These are phyloP conservation scores for Melanargia galathea DNA, from an alignment of 2,888 invertebrate genomes.

Conservation along the genomic window DNA sequence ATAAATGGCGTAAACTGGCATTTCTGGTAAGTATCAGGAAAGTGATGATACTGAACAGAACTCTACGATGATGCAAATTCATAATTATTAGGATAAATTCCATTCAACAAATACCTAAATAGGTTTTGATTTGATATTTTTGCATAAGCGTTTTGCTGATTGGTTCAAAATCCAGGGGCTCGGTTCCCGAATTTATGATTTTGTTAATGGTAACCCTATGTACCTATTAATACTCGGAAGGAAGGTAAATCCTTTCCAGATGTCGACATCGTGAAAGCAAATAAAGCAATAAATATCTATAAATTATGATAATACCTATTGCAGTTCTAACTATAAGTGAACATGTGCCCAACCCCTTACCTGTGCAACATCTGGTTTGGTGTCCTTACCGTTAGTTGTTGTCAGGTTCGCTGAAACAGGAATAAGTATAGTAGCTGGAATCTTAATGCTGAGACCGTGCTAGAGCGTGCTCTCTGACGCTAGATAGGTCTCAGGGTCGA, in stretches of 20 bases:
- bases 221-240: background rate
- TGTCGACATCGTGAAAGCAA: constrained; percentile 17
- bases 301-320: constrained; percentile 9
- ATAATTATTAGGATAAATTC: too few relatives aligned
- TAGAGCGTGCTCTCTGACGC: too few relatives aligned
- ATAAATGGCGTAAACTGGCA: background rate
- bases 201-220: constrained; percentile 5
- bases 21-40: constrained; percentile 15
- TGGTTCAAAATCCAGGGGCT: background rate
- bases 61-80: constrained; percentile 1
- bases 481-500: too few relatives aligned
- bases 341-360: constrained; percentile 1
- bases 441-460: too few relatives aligned
- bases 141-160: too few relatives aligned
- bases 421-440: background rate
- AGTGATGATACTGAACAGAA: background rate
- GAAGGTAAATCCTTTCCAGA: constrained; percentile 24
- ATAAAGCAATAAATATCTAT: constrained; percentile 5
- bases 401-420: constrained; percentile 2
- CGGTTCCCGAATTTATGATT: background rate
- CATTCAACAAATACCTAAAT: background rate
- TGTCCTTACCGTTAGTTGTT: background rate
- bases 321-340: constrained; percentile 9
- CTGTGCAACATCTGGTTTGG: constrained; percentile 13
- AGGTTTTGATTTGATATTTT: too few relatives aligned